phyloP scores from a whole-genome alignment of 2,113 vertebrate species.

The Bubalus kerabau region DNA sequence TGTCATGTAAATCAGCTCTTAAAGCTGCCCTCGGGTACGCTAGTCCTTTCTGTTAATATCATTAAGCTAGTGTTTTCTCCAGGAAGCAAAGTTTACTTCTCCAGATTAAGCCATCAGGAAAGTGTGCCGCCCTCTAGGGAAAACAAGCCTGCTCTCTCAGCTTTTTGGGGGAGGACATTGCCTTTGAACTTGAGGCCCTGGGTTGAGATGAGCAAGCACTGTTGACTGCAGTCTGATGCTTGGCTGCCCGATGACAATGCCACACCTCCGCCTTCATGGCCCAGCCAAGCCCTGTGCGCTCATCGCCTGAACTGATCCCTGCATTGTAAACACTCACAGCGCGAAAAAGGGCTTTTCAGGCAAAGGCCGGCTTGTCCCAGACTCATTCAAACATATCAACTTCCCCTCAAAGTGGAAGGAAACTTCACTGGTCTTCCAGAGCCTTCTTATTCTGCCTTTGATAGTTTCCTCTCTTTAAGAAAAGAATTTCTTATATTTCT shows the following conservation, averaged over 20 bases:
- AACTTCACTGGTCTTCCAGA: not conserved
- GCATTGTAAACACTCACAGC: not conserved
- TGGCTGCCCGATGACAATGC: not conserved
- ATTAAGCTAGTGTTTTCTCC: not conserved
- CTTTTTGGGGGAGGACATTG: not conserved
- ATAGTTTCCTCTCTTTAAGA: not conserved
- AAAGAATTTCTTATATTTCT: no score
- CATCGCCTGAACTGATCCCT: not conserved
- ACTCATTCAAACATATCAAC: not conserved
- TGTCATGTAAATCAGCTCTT: not conserved
- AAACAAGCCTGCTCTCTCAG: accelerated
- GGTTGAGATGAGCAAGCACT: not conserved
- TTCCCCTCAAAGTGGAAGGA: not conserved
- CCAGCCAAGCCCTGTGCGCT: accelerated
- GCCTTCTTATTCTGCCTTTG: not conserved
- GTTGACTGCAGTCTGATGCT: not conserved
- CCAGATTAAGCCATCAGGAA: not conserved
- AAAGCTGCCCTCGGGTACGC: not conserved
- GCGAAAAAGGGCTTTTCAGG: not conserved
- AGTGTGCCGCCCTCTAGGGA: not conserved
- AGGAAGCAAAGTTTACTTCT: not conserved
- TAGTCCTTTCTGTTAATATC: not conserved
- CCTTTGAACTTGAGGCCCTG: not conserved
- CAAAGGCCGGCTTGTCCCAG: not conserved
- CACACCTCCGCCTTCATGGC: not conserved